phyloP scores from a whole-genome alignment of 2,888 invertebrate genomes.

The Meteorus colon region DNA sequence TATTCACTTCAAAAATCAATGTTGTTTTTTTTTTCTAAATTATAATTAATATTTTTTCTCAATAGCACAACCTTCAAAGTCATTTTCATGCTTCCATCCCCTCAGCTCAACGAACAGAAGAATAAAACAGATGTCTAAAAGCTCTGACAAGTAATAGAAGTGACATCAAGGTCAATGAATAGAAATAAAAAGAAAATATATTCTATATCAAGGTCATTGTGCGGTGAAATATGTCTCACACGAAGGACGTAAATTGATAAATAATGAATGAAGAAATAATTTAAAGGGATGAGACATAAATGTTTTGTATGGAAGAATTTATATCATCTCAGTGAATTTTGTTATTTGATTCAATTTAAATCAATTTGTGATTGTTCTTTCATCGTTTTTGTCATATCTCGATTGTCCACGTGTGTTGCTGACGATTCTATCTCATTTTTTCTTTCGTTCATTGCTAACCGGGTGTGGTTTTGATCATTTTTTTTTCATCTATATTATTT shows the following conservation, averaged over 20 bases:
- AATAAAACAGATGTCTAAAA: not conserved
- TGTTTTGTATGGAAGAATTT: too few species aligned
- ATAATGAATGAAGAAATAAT: not conserved
- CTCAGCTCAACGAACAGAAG: not conserved
- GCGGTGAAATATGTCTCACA: not conserved
- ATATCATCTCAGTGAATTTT: too few species aligned
- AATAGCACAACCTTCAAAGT: not conserved
- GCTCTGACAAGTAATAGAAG: not conserved
- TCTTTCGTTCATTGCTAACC: too few species aligned
- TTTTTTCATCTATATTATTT: not conserved
- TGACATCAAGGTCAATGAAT: conserved; percentile 20
- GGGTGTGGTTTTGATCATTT: not conserved
- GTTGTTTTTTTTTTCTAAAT: too few species aligned
- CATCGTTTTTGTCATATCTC: too few species aligned
- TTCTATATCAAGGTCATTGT: conserved; percentile 3
- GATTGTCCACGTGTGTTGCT: too few species aligned
- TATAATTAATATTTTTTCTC: not conserved
- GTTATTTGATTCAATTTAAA: too few species aligned
- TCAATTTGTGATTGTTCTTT: too few species aligned
- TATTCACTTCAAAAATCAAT: too few species aligned
- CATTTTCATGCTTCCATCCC: not conserved
- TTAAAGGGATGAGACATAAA: not conserved
- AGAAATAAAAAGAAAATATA: not conserved
- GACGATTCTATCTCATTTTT: too few species aligned
- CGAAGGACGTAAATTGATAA: not conserved